Evolutionary conservation across 2,797 vertebrate genomes (phyloP).

Genomic region (Trachurus trachurus): DNA sequence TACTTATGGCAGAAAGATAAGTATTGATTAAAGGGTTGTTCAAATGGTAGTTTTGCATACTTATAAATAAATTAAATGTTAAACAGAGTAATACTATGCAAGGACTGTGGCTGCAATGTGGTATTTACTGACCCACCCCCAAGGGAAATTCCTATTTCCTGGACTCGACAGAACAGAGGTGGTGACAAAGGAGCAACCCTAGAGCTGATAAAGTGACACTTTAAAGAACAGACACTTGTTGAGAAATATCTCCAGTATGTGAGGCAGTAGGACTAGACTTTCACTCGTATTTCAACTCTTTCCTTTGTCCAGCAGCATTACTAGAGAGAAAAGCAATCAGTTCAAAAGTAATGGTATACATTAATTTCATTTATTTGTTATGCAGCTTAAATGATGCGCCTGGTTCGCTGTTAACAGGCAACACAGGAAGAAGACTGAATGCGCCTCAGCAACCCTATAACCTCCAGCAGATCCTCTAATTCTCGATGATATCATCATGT

Average conservation of each 20-base stretch:
- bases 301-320: too few relatives aligned
- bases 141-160: conserved; percentile 35
- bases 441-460: too few relatives aligned
- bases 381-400: neutral
- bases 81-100: neutral
- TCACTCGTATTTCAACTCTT: neutral
- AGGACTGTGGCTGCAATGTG: conserved; percentile 6
- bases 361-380: neutral
- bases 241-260: neutral
- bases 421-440: too few relatives aligned
- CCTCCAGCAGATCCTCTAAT: neutral
- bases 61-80: neutral
- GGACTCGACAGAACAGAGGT: conserved; percentile 8
- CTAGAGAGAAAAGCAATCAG: neutral
- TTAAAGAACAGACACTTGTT: neutral
- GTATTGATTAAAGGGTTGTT: neutral
- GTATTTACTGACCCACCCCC: conserved; percentile 14
- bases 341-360: neutral
- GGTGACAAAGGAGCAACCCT: conserved; percentile 18
- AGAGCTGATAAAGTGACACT: conserved; percentile 10
- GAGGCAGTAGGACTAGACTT: neutral
- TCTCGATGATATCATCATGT: neutral
- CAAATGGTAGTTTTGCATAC: neutral
- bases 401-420: neutral
- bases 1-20: neutral